Evolutionary conservation across 2,797 vertebrate genomes (phyloP).

Genomic region (Fringilla coelebs): DNA sequence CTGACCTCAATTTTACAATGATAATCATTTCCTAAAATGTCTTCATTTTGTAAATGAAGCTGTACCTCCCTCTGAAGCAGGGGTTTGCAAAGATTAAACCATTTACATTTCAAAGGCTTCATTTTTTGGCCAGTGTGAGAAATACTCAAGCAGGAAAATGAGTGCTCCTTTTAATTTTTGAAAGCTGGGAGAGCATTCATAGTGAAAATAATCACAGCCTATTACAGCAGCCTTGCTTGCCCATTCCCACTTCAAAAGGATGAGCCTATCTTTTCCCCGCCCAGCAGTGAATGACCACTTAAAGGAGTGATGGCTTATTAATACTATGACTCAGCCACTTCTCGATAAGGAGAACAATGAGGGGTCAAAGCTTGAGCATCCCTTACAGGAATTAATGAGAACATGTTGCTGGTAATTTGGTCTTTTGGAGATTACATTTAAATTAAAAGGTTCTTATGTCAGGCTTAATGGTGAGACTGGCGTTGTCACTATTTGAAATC

Average conservation of each 20-base stretch:
- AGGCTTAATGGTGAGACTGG: slow-evolving; percentile 4
- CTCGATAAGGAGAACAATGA: slow-evolving; percentile 71
- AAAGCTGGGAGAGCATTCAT: slow-evolving; percentile 56
- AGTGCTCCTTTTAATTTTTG: slow-evolving; percentile 46
- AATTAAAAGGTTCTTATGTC: slow-evolving; percentile 54
- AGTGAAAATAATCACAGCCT: slow-evolving; percentile 65
- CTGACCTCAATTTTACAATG: slow-evolving; percentile 50
- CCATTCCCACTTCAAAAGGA: slow-evolving; percentile 65
- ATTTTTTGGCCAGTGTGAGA: slow-evolving; percentile 64
- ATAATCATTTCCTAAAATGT: slow-evolving; percentile 69
- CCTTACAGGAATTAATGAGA: slow-evolving; percentile 83
- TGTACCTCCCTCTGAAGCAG: slow-evolving; percentile 58
- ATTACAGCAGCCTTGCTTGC: slow-evolving; percentile 63
- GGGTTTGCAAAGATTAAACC: slow-evolving; percentile 65
- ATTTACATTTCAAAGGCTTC: slow-evolving; percentile 74
- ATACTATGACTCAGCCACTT: slow-evolving; percentile 81
- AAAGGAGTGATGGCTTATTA: slow-evolving; percentile 81
- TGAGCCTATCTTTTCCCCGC: slow-evolving; percentile 59
- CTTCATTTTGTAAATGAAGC: slow-evolving; percentile 70
- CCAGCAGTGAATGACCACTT: slow-evolving; percentile 67
- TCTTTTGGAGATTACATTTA: slow-evolving; percentile 58
- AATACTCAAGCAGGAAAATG: slow-evolving; percentile 54
- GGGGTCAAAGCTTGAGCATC: slow-evolving; percentile 78
- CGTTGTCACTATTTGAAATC: not conserved
- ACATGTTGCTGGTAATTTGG: slow-evolving; percentile 64